Base-by-base conservation (phyloP, 2,113 vertebrate species). In the Poicephalus meyeri region DNA sequence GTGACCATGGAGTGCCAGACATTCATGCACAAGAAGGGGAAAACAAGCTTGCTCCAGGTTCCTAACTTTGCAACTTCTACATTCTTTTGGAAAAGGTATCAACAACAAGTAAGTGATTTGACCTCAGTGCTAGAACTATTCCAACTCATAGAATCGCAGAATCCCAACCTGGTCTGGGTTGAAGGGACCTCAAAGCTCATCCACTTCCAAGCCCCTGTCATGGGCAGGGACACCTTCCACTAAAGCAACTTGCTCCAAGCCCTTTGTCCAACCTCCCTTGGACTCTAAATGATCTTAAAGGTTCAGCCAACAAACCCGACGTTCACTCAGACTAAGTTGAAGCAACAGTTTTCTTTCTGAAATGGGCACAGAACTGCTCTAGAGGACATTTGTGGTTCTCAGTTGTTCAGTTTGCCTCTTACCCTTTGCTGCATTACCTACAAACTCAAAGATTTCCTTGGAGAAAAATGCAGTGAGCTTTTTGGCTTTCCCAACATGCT, bases 401-500 rank as follows among this genome's bases (percentile, higher is more conserved):
- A 15, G 3, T 39, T 6, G 13, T 23, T n/a, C 55, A 11, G 4
- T 44, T 41, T 24, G 42, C 35, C 29, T 13, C 33, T 17, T 3
- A 5, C 26, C 21, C 65, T 41, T 19, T 35, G 66, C 61, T 44
- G 31, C 10, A 7, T 17, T 42, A 8, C 21, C 50, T 11, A 4
- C 2, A 17, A 28, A 16, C n/a, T 4, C 4, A 7, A 4, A 7
- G 21, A 10, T 42, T 33, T 35, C 79, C 29, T 33, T 7, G 25
- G 64, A 73, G 39, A 19, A 26, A 19, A 20, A 23, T 0, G 6
- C 9, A 21, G 5, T 4, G 39, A 35, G 17, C 25, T 25, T 17
- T 68, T 13, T 1, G 15, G 55, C 31, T 31, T 16, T 9, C 16
- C 17, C 16, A 1, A 2, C 11, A 2, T 2, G 9, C 26, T 14